These are phyloP conservation scores for Muscicapa striata DNA, from an alignment of 2,797 vertebrate species.

Conservation along the genomic window DNA sequence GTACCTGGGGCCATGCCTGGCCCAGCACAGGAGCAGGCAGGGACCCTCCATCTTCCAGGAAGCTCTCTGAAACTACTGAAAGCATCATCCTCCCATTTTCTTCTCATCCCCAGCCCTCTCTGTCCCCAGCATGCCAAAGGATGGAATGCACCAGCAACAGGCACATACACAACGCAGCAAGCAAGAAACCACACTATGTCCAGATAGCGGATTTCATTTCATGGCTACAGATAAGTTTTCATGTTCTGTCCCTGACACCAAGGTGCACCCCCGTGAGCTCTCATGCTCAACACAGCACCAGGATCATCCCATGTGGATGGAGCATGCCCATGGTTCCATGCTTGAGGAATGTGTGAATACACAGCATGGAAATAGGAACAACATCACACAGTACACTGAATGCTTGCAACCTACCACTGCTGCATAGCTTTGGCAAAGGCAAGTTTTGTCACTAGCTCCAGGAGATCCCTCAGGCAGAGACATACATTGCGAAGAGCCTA, in stretches of 20 bases:
- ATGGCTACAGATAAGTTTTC: background rate
- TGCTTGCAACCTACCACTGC: rapidly evolving
- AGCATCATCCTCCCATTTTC: background rate
- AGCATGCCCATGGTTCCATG: rapidly evolving
- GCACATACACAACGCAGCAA: background rate
- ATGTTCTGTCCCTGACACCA: background rate
- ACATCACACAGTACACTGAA: rapidly evolving
- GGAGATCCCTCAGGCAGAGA: background rate
- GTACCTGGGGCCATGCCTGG: rapidly evolving
- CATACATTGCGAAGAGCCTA: background rate
- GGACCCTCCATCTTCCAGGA: background rate
- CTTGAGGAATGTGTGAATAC: background rate
- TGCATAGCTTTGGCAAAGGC: background rate
- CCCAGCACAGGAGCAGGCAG: background rate
- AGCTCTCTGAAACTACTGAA: background rate
- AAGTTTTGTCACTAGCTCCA: rapidly evolving
- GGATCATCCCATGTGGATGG: background rate
- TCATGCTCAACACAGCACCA: rapidly evolving
- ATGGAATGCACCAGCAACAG: too few species aligned
- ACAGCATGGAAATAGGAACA: rapidly evolving
- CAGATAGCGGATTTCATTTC: background rate
- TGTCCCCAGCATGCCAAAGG: background rate
- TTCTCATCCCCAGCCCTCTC: too few species aligned
- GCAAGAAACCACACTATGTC: background rate
- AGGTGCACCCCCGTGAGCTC: rapidly evolving